phyloP scores from a whole-genome alignment of 2,888 invertebrate species.

The Abscondita cerata region DNA sequence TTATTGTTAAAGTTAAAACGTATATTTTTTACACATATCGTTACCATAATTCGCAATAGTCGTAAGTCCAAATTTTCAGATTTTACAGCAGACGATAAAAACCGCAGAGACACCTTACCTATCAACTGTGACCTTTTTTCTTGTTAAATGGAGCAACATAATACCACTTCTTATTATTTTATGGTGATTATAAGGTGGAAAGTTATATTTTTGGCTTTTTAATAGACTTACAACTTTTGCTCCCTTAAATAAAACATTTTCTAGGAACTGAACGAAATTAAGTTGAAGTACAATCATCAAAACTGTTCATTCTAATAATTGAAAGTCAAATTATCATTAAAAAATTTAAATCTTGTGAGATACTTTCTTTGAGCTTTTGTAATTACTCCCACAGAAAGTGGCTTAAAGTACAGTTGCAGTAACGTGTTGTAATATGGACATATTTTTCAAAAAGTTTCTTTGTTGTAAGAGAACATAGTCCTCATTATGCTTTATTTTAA shows the following conservation, averaged over 20 bases:
- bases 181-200: not conserved
- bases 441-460: not conserved
- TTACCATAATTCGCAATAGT: slow-evolving; percentile 4
- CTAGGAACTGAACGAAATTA: too few relatives aligned
- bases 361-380: not conserved
- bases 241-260: too few relatives aligned
- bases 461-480: not conserved
- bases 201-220: not conserved
- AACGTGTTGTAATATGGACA: not conserved
- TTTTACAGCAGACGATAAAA: slow-evolving; percentile 1
- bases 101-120: too few relatives aligned
- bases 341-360: not conserved
- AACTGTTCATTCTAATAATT: not conserved
- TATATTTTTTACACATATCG: too few relatives aligned
- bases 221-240: too few relatives aligned
- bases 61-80: not conserved
- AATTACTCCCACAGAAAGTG: not conserved
- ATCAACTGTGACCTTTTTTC: too few relatives aligned
- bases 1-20: too few relatives aligned
- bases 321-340: too few relatives aligned
- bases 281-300: not conserved
- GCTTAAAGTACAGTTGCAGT: not conserved
- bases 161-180: not conserved
- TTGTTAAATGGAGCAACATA: not conserved
- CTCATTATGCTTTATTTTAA: not conserved